Base-by-base conservation (phyloP, 2,797 vertebrate genomes). In the Percopsis omiscomaycus region DNA sequence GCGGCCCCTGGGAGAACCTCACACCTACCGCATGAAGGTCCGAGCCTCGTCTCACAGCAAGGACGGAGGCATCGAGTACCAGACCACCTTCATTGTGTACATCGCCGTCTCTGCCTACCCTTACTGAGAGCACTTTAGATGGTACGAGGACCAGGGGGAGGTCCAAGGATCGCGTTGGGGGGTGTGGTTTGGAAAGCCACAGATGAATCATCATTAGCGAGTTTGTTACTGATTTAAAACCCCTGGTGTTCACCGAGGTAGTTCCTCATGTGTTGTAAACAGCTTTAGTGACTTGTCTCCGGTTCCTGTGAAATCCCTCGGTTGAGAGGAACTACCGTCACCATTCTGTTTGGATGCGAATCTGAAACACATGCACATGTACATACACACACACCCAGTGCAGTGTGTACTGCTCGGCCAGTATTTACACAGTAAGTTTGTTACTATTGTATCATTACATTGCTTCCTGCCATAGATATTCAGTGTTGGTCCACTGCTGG, bases 31-130 rank as follows among this genome's bases (percentile, higher is more conserved):
- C 80, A 95, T 99, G 95, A 94, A 94, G 84, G 97, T 99, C 9
- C 92, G 94, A 66, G 95, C 98, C n/a, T 85, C 95, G 13, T 99
- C 97, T 32, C 97, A 95, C 81, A 85, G 94, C 5, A 49, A 75
- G 0, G 93, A 93, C 0, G 92, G 96, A 29, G 92, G 85, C 67
- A 85, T 99, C 0, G 97, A 99, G 69, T 98, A 99, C 75, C 96
- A 94, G 91, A 99, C 96, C 15, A 96, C 97, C 32, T 99, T 99
- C 88, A 95, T 99, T 28, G 94, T 99, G 37, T 98, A 98, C 75
- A 96, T 99, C 66, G 95, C 97, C 0, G 96, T 99, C 69, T 97
- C 97, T 1, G 94, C 95, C 86, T 98, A 96, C 83, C 97, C 97
- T 0, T 98, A 98, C 89, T 98, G 88, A 92, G 81, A 88, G 86